Evolutionary conservation across 2,113 vertebrate genomes (phyloP).

Genomic region (Felis chaus): DNA sequence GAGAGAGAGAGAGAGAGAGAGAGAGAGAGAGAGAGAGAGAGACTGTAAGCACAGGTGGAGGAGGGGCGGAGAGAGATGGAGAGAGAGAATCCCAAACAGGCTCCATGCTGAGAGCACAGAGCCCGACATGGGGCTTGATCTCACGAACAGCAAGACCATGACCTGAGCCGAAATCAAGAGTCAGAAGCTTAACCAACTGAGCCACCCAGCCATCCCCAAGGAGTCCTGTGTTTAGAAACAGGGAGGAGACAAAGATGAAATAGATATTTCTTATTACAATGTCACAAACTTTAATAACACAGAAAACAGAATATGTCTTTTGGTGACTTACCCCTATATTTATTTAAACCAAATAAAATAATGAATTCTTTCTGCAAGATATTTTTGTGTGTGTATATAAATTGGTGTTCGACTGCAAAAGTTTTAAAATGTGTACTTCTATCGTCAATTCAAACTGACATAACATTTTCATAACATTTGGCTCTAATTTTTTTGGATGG

Average conservation of each 20-base stretch:
- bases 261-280: not conserved
- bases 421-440: not conserved
- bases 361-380: not conserved
- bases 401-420: not conserved
- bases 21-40: no score
- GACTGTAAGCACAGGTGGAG: no score
- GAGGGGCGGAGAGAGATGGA: no score
- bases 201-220: no score
- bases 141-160: no score
- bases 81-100: no score
- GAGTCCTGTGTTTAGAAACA: no score
- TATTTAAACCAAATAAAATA: not conserved
- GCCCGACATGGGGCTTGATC: no score
- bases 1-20: no score
- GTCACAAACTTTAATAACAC: not conserved
- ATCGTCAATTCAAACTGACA: not conserved
- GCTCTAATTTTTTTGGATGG: not conserved
- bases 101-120: no score
- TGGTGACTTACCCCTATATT: not conserved
- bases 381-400: not conserved
- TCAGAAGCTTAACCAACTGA: no score
- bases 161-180: no score
- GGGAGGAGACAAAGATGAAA: not conserved
- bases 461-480: not conserved
- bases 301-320: not conserved